Percentiles rank a stretch among this genome's conserved stretches.
Conservation (phyloP, 2,113 vertebrate species). For the Tragelaphus strepsiceros region DNA sequence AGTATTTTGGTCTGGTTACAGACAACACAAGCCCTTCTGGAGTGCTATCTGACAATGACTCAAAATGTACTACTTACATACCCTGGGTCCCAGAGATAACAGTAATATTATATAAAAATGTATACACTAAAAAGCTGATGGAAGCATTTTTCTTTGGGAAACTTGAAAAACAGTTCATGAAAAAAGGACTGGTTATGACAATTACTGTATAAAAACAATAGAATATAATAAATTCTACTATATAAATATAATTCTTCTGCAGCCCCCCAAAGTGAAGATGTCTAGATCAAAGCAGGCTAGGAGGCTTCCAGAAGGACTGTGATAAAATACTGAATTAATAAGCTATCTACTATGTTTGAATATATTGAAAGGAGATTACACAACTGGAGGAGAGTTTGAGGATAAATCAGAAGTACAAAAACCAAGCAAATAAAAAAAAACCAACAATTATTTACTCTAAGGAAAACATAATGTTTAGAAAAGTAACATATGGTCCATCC, state of each 20-base stretch:
- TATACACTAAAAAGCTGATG: not conserved
- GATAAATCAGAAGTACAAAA: conserved; percentile 29
- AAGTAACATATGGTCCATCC: not conserved
- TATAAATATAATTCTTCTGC: not conserved
- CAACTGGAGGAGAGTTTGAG: not conserved
- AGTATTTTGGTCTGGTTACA: not conserved
- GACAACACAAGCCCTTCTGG: not conserved
- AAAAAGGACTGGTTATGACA: not conserved
- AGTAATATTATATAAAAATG: not conserved
- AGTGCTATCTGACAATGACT: not conserved
- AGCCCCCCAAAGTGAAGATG: not conserved
- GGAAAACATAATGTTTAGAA: not conserved
- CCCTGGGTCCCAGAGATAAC: not conserved
- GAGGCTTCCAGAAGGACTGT: not conserved
- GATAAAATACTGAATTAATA: not conserved
- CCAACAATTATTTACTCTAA: not conserved
- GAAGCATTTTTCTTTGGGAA: not conserved
- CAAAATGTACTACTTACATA: not conserved
- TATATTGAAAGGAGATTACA: not conserved
- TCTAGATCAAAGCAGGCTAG: not conserved
- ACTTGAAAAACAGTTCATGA: not conserved
- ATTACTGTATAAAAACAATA: not conserved
- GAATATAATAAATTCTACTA: not conserved
- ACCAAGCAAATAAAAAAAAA: not conserved
- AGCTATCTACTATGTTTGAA: not conserved